Evolutionary conservation across 2,113 vertebrate genomes (phyloP).

Genomic region (Indicator maculatus): DNA sequence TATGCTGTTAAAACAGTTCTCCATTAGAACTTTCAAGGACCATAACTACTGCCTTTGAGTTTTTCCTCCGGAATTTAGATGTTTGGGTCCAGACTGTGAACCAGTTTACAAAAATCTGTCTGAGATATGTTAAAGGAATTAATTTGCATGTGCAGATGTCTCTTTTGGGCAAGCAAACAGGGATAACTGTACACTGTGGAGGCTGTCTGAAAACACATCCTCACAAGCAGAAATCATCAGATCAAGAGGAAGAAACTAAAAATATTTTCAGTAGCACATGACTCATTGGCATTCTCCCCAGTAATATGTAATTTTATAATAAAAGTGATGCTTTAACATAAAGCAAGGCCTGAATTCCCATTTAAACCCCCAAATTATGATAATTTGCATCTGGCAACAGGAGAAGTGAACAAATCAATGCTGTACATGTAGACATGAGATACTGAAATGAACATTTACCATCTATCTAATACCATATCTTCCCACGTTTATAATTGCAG

Average conservation of each 20-base stretch:
- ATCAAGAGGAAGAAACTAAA: constrained; percentile 30
- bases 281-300: background rate
- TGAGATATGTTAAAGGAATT: background rate
- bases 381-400: constrained; percentile 24
- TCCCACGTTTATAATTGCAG: constrained; percentile 72
- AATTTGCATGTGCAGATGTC: constrained; percentile 43
- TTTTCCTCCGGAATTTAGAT: background rate
- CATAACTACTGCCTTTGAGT: background rate
- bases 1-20: background rate
- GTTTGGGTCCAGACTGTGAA: background rate
- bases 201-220: constrained; percentile 23
- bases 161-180: constrained; percentile 18
- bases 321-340: background rate
- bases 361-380: background rate
- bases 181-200: background rate
- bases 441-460: background rate
- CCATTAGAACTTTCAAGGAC: background rate
- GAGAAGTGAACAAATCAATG: background rate
- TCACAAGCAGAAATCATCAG: constrained; percentile 14
- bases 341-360: background rate
- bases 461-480: background rate
- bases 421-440: background rate
- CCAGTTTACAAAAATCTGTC: background rate
- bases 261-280: constrained; percentile 24
- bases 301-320: constrained; percentile 31